Evolutionary conservation across 1,140 invertebrate species (phyloP), one percentile per base, ranked within the genome.

Genomic region (Lutraria rhynchaena): DNA sequence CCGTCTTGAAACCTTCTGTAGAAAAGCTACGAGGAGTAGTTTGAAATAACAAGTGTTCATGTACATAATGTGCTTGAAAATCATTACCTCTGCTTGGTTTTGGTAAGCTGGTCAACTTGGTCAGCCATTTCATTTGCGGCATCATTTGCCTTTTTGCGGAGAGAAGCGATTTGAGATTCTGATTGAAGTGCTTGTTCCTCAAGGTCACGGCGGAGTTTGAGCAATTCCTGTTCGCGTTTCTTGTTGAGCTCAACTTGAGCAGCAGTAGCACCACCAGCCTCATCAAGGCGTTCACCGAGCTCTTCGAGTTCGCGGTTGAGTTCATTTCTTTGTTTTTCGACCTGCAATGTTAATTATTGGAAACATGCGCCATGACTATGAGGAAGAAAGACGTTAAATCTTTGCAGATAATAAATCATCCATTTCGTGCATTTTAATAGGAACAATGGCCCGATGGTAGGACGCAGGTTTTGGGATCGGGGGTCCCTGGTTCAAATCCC

Each of bases 111-210:
- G 93, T 99, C 99, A 92, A 99, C 97, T 94, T 99, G 98, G 94
- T 99, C 99, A 89, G 97, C 97, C 96, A 99, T 97, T 96, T 92
- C 91, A 78, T 90, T 92, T 89, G 99, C 97, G 90, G 98, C 96
- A 94, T 99, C 99, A 92, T 99, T 99, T 95, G 99, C 97, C 95
- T 99, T 99, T 95, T 99, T 99, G 93, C 98, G 96, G 86, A 99
- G 95, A 92, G 96, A 96, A 88, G 97, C 96, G 88, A 99, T 94
- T 86, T 97, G 97, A 84, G 97, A 95, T 94, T 99, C 99, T 92
- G 99, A 98, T 93, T 99, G 98, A 92, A 99, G 97, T 94, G 99
- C 98, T 90, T 97, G 95, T 93, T 99, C 99, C 93, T 99, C 99
- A 87, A 99, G 95, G 93, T 99, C 98, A 90, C 98, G 96, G 89